Conservation (phyloP, 2,797 vertebrate species). For the Leptodactylus fallax region DNA sequence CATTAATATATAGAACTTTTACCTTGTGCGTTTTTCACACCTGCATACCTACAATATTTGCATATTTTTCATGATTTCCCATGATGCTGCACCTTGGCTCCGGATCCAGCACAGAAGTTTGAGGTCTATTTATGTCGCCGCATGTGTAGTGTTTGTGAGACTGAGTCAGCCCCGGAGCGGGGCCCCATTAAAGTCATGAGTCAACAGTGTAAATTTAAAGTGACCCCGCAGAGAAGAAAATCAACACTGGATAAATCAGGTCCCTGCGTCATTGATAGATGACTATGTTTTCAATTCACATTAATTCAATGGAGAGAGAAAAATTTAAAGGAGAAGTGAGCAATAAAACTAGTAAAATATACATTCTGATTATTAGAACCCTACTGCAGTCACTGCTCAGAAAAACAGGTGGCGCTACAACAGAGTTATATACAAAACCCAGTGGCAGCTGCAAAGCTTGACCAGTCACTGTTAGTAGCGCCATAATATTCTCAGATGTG, state of each 20-base stretch:
- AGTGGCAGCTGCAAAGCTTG: no score
- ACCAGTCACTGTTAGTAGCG: neutral
- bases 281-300: neutral
- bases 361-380: neutral
- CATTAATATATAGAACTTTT: neutral
- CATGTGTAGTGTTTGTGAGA: neutral
- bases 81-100: neutral
- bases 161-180: slow-evolving; percentile 41
- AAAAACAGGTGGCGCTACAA: neutral
- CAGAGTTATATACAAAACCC: neutral
- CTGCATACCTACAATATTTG: neutral
- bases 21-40: neutral
- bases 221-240: slow-evolving; percentile 43
- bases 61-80: neutral
- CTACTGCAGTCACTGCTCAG: neutral
- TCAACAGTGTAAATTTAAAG: slow-evolving; percentile 54
- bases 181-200: slow-evolving; percentile 54
- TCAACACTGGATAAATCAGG: slow-evolving; percentile 21
- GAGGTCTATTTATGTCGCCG: slow-evolving; percentile 32
- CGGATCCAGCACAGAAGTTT: neutral
- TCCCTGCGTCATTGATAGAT: slow-evolving; percentile 25
- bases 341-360: neutral
- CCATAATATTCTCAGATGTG: neutral
- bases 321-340: neutral
- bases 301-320: neutral